phyloP scores from a whole-genome alignment of 2,888 invertebrate species.

The Drosophila parthenogenetica region DNA sequence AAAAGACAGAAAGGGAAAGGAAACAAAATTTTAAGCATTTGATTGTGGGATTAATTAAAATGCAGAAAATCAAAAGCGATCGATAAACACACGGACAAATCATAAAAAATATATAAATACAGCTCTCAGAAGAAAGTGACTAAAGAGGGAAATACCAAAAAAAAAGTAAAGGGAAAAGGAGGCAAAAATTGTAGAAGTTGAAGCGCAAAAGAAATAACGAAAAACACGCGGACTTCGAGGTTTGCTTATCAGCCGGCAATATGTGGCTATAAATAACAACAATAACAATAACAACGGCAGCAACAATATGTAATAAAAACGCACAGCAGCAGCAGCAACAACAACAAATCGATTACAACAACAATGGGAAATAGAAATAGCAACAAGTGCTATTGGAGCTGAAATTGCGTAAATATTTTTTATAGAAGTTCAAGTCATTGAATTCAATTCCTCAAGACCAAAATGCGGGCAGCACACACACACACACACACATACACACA shows the following conservation, averaged over 20 bases:
- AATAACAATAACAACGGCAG: slow-evolving; percentile 23
- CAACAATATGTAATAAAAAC: slow-evolving; percentile 29
- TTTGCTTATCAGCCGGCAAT: slow-evolving; percentile 43
- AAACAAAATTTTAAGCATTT: background rate
- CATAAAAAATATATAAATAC: slow-evolving; percentile 9
- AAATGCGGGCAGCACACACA: slow-evolving; percentile 24
- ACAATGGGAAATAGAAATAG: slow-evolving; percentile 3
- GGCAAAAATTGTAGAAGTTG: slow-evolving; percentile 4
- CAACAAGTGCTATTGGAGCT: slow-evolving; percentile 33
- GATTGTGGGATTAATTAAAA: slow-evolving; percentile 42
- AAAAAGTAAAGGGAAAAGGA: background rate
- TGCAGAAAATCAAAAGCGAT: slow-evolving; percentile 38
- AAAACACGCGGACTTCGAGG: slow-evolving; percentile 30
- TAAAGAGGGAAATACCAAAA: background rate
- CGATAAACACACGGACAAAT: slow-evolving; percentile 24
- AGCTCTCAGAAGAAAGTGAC: background rate
- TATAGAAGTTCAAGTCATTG: slow-evolving; percentile 56
- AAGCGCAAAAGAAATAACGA: slow-evolving; percentile 23
- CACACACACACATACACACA: slow-evolving; percentile 8
- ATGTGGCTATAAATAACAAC: slow-evolving; percentile 32
- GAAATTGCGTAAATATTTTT: slow-evolving; percentile 56
- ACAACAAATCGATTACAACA: slow-evolving; percentile 11
- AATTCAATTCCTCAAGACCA: slow-evolving; percentile 42
- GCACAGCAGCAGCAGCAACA: slow-evolving; percentile 27
- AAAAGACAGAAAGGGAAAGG: background rate